Base-by-base conservation (phyloP, 1,140 invertebrate species). In the Potamilus streckersoni region DNA sequence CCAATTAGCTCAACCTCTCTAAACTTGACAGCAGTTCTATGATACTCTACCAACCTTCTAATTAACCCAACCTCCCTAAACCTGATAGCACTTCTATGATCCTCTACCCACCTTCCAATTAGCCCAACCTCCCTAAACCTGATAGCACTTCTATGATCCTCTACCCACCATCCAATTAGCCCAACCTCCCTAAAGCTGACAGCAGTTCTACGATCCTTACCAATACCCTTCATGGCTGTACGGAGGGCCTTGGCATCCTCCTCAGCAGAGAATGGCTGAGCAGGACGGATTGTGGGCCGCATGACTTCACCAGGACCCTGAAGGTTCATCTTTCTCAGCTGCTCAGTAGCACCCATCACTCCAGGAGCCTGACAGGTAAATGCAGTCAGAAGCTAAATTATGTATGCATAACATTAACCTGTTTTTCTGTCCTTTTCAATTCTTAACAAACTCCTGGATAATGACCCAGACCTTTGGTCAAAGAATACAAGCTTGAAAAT, bases 201-300 rank as follows among this genome's bases (percentile, higher is more conserved):
- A 49, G 38, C 11, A 8, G 11, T 19, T 62, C 6, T 62, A 62
- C 11, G 8, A 74, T 57, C 11, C 79, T 67, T 69, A 89, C 87
- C 86, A 20, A 81, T 63, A 71, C 87, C 87, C 76, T 89, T 89
- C 87, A 89, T 88, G 8, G 87, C 84, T 60, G 84, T 86, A 1
- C 87, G 75, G 14, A 89, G 73, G 14, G 81, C 76, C 60, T 85
- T 78, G 65, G 81, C 82, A 84, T 89, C 88, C 63, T 80, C 73
- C 57, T 89, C 88, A 61, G 83, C 80, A 76, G 84, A 84, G 74
- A 89, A 89, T 62, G 83, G 83, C 49, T 80, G 78, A 16, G 79
- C 82, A 38, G 87, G 85, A 38, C 74, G 69, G n/a, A 90, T 71
- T 19, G 88, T 89, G 23, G 83, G 83, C 4, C 81, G 78, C 38